phyloP scores from a whole-genome alignment of 1,140 invertebrate species.

The Drosophila prosaltans region DNA sequence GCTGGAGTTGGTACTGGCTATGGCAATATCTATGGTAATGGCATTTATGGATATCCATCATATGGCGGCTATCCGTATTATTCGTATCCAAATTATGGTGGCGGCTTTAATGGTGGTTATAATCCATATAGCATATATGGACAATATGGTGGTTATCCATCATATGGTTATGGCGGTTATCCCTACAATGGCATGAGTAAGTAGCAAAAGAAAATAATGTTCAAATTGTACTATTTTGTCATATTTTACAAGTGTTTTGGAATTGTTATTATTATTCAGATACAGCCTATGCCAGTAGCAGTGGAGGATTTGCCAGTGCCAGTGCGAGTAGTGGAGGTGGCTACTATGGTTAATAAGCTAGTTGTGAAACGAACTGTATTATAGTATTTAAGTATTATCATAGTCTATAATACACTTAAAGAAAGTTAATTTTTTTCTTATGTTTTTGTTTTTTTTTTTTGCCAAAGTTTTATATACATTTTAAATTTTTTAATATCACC shows the following conservation, averaged over 20 bases:
- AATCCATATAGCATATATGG: conserved; percentile 5
- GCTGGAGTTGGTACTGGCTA: conserved; percentile 34
- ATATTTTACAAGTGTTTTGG: conserved; percentile 72
- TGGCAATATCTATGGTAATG: conserved; percentile 39
- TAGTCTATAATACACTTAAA: conserved; percentile 19
- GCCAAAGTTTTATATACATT: not conserved
- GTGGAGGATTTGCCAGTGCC: conserved; percentile 66
- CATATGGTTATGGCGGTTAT: conserved; percentile 58
- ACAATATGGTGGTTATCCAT: conserved; percentile 27
- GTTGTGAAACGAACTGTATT: conserved; percentile 31
- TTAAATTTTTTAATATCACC: conserved; percentile 5
- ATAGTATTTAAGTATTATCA: conserved; percentile 44
- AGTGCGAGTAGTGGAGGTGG: conserved; percentile 58
- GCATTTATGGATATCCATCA: conserved; percentile 32
- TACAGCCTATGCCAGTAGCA: conserved; percentile 75
- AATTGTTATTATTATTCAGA: conserved; percentile 69
- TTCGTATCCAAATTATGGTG: conserved; percentile 22
- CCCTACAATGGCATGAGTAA: conserved; percentile 73
- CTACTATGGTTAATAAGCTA: conserved; percentile 56
- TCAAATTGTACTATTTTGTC: not conserved
- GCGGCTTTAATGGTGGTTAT: not conserved
- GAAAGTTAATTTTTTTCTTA: not conserved
- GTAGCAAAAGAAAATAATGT: conserved; percentile 26
- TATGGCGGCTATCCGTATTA: conserved; percentile 48
- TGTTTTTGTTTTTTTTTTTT: not conserved